Base-by-base conservation (phyloP, 2,113 vertebrate species). In the Notothenia rossii region DNA sequence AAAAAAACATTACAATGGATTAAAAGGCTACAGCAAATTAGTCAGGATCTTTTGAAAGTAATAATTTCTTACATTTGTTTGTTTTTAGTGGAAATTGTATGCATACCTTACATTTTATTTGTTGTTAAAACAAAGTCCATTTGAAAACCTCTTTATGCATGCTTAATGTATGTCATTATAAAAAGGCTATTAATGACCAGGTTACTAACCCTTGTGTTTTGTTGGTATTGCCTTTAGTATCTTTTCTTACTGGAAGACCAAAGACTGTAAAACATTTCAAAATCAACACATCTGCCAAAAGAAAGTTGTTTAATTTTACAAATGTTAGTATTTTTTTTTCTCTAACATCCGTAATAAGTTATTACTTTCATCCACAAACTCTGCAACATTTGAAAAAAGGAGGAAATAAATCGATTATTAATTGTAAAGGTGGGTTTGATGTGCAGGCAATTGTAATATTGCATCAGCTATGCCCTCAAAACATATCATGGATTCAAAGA, bases 121-220 rank as follows among this genome's bases (percentile, higher is more conserved):
- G 36, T 46, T 60, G 15, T 64, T 46, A 72, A 71, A 72, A 33
- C 25, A 50, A 2, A 61, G 58, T n/a, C 3, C 58, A 22, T 53
- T 71, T 14, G 9, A 43, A 61, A 46, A 54, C 0, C 3, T 40
- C 15, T 43, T 46, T 36, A 40, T 48, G 46, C 3, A 20, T 12
- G 11, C 20, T 50, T 58, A 6, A 62, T 53, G 66, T 45, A 11
- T 48, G 51, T 50, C 22, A 29, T 53, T 20, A 29, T 12, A 64
- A 56, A 55, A 70, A 20, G 1, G 14, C 17, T 58, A 69, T 43
- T 29, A 18, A 40, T 7, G n/a, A 40, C 18, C 29, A 59, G 4
- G 4, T n/a, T 0, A 10, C 20, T 48, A 36, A 33, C 12, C 10
- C 13, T 9, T 60, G 29, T 60, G 61, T 62, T 29, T 40, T 54